Evolutionary conservation across 2,797 vertebrate species (phyloP).

Genomic region (Calcarius lapponicus): DNA sequence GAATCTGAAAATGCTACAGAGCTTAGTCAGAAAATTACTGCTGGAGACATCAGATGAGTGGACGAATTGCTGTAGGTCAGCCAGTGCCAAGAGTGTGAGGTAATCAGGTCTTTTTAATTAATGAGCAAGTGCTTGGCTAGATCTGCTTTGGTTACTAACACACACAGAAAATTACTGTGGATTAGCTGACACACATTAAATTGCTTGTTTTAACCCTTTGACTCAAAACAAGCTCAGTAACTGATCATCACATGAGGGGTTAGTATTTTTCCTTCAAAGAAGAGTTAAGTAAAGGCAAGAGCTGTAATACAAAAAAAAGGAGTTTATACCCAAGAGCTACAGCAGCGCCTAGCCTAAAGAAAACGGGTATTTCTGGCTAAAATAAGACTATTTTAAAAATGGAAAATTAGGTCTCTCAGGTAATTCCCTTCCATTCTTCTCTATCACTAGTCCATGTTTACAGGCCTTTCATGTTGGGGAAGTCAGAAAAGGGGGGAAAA

Average conservation of each 20-base stretch:
- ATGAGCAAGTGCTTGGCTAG: not conserved
- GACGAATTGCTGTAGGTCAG: not conserved
- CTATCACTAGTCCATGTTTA: not conserved
- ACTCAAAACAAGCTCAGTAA: not conserved
- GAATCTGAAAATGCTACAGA: not conserved
- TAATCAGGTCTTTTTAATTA: not conserved
- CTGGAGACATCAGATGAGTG: not conserved
- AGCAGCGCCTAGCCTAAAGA: not conserved
- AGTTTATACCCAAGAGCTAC: not conserved
- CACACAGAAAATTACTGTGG: not conserved
- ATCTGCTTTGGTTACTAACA: not conserved
- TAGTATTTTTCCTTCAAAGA: not conserved
- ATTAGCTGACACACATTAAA: not conserved
- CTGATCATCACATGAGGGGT: not conserved
- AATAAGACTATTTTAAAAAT: not conserved
- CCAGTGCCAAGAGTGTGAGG: not conserved
- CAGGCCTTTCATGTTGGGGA: not conserved
- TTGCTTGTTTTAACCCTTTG: not conserved
- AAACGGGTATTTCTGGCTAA: not conserved
- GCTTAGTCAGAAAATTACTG: not conserved
- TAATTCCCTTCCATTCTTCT: not conserved
- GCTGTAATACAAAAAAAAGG: not conserved
- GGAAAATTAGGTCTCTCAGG: not conserved
- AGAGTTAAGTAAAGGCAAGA: not conserved
- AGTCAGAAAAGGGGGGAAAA: slow-evolving; percentile 41